Evolutionary conservation across 2,113 vertebrate genomes (phyloP).

Genomic region (Morone saxatilis): DNA sequence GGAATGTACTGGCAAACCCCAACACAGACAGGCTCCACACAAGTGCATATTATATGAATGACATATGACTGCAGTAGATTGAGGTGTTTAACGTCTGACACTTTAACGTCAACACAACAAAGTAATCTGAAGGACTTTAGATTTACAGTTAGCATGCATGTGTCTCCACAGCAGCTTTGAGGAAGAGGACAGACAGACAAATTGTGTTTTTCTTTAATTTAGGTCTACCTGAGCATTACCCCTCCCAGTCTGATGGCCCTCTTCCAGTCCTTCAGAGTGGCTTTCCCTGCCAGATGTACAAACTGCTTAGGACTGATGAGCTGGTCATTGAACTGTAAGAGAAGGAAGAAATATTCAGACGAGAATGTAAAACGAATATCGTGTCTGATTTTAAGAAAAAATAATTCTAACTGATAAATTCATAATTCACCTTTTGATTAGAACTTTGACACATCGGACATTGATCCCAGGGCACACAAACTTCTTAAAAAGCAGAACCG

Average conservation of each 20-base stretch:
- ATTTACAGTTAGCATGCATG: background rate
- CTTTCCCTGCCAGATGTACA: constrained; percentile 95
- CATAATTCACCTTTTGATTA: background rate
- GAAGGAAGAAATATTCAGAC: background rate
- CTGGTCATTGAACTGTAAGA: constrained; percentile 92
- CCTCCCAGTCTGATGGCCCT: constrained; percentile 95
- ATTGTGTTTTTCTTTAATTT: background rate
- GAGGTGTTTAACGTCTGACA: constrained; percentile 18
- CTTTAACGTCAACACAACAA: constrained; percentile 7
- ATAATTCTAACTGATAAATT: background rate
- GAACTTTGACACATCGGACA: constrained; percentile 94
- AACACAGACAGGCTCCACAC: constrained; percentile 26
- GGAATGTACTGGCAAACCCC: constrained; percentile 67
- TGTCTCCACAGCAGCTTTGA: background rate
- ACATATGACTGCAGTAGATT: background rate
- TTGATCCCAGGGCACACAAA: constrained; percentile 98
- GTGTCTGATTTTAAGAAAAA: background rate
- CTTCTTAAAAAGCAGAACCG: constrained; percentile 95
- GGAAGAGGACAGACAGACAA: background rate
- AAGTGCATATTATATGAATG: constrained; percentile 52
- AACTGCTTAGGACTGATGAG: constrained; percentile 97
- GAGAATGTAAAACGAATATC: background rate
- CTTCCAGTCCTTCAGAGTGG: constrained; percentile 97
- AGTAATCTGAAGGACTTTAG: background rate
- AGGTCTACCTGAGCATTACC: constrained; percentile 93